These are phyloP conservation scores for Stenodera caucasica DNA, from an alignment of 2,888 invertebrate species.

Conservation along the genomic window DNA sequence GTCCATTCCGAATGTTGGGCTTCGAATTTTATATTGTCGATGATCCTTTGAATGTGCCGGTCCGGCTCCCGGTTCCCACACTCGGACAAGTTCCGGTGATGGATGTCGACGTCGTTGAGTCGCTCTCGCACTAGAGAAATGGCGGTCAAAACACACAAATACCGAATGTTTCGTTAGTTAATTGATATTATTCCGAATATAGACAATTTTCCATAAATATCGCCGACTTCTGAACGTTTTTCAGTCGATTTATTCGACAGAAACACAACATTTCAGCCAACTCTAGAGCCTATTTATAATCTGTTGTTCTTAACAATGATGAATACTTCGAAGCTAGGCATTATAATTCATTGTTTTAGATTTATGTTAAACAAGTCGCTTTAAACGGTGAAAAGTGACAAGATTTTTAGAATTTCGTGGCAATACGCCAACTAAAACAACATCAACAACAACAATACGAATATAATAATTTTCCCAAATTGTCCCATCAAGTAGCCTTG, in stretches of 20 bases:
- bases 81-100: conserved; percentile 49
- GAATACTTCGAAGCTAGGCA: background rate
- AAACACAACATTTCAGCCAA: background rate
- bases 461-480: background rate
- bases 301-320: conserved; percentile 3
- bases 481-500: background rate
- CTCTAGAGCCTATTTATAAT: background rate
- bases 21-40: conserved; percentile 58
- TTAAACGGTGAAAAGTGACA: background rate
- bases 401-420: conserved; percentile 1
- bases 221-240: no score
- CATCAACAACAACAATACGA: background rate
- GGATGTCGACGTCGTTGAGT: conserved; percentile 39
- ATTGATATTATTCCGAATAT: background rate
- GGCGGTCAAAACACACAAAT: conserved; percentile 4
- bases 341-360: conserved; percentile 5
- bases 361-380: background rate
- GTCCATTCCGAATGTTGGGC: conserved; percentile 55
- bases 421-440: background rate
- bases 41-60: conserved; percentile 54
- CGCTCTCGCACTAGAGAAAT: conserved; percentile 33
- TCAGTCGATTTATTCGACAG: background rate
- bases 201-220: background rate
- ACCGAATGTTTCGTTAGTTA: background rate
- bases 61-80: conserved; percentile 55